Evolutionary conservation across 2,113 vertebrate genomes (phyloP), one percentile per base, ranked within the genome.

Genomic region (Myanophis thanlyinensis): DNA sequence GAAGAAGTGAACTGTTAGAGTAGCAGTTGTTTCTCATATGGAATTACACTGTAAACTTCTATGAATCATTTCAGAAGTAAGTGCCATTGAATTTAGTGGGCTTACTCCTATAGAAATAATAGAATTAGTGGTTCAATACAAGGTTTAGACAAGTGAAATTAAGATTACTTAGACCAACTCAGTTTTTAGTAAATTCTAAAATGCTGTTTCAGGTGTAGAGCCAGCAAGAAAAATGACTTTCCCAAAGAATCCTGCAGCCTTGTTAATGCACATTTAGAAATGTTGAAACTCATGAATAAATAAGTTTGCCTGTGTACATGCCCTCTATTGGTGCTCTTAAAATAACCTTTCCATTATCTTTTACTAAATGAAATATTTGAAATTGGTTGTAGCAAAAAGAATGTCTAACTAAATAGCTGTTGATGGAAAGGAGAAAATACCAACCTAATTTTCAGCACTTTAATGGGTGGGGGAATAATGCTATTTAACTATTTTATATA

Each of bases 291-390:
- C 88, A 3, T 84, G 88, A 62, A 30, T 44, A 27, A 44, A 89
- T 44, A 0, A 5, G 0, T 73, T 11, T 44, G 59, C 62, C 59
- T 3, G 0, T 56, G 10, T 1, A 40, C n/a, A 0, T 90, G 90
- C 62, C 91, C 12, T 94, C 47, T 6, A 15, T 27, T 90, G 7
- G 53, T 95, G 48, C 54, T 94, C 89, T 94, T 73, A 92, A 67
- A 89, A 52, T 80, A 95, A 51, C 51, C 90, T 91, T 90, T 44
- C 90, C 47, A 20, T 91, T 95, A 91, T 91, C 86, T 10, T 8
- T 93, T 5, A 87, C 92, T 59, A 73, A n/a, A 22, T 62, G 52
- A 93, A 62, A 89, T 5, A 44, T 54, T 5, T 84, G 1, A 27
- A 93, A 59, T 46, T 27, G 80, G 3, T 62, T 88, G 3, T 89